Evolutionary conservation across 2,113 vertebrate genomes (phyloP), one percentile per base, ranked within the genome.

Genomic region (Gasterosteus aculeatus): DNA sequence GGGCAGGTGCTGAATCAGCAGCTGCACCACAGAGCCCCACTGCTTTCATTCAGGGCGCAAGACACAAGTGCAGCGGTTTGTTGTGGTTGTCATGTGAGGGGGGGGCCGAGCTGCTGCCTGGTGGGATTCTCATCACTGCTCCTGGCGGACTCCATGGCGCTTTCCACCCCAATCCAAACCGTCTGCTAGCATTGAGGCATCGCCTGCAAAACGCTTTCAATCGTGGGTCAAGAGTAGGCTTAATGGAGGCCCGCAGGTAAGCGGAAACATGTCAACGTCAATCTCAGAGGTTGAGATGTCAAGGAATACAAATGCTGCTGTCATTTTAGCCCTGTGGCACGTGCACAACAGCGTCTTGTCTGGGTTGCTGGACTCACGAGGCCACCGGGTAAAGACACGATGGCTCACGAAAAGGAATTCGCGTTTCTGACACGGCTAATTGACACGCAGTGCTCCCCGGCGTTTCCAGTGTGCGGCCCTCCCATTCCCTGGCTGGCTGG

Each of bases 341-440:
- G n/a, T 62, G 66, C 73, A 78, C 65, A 69, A 3, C 70, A 62
- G 57, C 68, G 75, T 80, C 69, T 80, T 19, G 64, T 72, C 26
- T 69, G 51, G 33, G 33, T 42, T 54, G 72, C 10, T 42, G 84
- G 78, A 69, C 80, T 80, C 77, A 53, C 29, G 84, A 84, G 87
- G 86, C 86, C 78, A 78, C 33, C 69, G 63, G 62, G 75, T 67
- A 64, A 86, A 89, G 86, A 88, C 78, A 60, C 71, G 78, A 83
- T 77, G 81, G 88, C 83, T 80, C 75, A 74, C 75, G 89, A 92
- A 91, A 26, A 86, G 80, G 85, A 88, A 92, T 91, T 91, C 14
- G 75, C 81, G 77, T 91, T 87, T 92, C 81, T 87, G 84, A 89
- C 90, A 90, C 90, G 87, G 83, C 90, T 90, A 90, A 93, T 92